These are phyloP conservation scores for Characodon lateralis DNA, from an alignment of 2,797 vertebrate species.

Conservation along the genomic window DNA sequence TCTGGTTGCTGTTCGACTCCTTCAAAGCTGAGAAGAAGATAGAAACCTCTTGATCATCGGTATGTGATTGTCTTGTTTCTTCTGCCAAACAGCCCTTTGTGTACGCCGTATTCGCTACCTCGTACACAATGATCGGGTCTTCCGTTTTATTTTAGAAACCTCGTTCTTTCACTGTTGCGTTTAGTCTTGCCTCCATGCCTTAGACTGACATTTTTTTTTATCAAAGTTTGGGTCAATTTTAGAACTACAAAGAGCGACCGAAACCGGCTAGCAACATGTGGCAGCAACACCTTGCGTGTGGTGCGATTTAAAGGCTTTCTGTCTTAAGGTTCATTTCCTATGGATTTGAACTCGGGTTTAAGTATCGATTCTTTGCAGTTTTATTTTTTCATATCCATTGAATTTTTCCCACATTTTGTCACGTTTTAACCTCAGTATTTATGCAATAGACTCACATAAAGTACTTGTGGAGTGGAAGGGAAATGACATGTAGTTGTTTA, in stretches of 20 bases:
- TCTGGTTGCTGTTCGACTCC: not conserved
- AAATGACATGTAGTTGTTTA: not conserved
- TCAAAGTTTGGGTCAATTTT: too few relatives aligned
- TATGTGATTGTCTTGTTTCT: not conserved
- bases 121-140: not conserved
- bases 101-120: not conserved
- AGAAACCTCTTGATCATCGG: not conserved
- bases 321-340: not conserved
- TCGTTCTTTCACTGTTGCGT: not conserved
- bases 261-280: not conserved
- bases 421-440: not conserved
- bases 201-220: not conserved
- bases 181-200: not conserved
- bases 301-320: not conserved
- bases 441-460: not conserved
- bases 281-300: not conserved
- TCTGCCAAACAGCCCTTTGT: not conserved
- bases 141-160: not conserved
- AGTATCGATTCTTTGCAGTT: not conserved
- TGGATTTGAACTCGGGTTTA: not conserved
- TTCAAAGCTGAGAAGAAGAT: not conserved
- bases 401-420: not conserved
- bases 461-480: not conserved
- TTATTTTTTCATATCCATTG: too few relatives aligned
- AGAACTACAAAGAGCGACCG: not conserved